phyloP scores from a whole-genome alignment of 2,113 vertebrate species.

The Anolis carolinensis region DNA sequence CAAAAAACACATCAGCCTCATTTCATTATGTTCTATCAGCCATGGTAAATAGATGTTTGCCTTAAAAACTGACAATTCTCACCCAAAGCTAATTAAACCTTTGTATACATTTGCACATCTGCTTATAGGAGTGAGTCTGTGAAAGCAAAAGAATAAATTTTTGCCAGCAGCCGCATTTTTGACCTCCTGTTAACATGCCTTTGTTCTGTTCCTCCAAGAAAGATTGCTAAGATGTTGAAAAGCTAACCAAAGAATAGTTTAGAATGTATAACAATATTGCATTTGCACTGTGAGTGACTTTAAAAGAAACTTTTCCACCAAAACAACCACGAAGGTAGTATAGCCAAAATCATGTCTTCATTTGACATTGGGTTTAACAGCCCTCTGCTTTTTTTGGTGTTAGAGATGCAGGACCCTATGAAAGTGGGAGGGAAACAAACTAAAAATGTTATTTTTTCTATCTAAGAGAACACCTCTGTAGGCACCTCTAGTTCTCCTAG shows the following conservation, averaged over 20 bases:
- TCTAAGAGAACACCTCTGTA: too few relatives aligned
- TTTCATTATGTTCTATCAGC: conserved; percentile 42
- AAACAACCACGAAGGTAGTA: not conserved
- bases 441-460: too few relatives aligned
- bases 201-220: conserved; percentile 29
- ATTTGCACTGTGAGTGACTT: not conserved
- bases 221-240: conserved; percentile 5
- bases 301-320: not conserved
- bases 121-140: conserved; percentile 24
- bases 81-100: conserved; percentile 45
- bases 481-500: too few relatives aligned
- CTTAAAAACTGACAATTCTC: conserved; percentile 38
- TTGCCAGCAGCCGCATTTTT: not conserved
- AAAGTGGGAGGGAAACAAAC: too few relatives aligned
- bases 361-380: not conserved
- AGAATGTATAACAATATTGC: not conserved
- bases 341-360: not conserved
- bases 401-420: too few relatives aligned
- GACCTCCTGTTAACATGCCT: conserved; percentile 21
- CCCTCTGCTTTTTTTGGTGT: not conserved
- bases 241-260: not conserved
- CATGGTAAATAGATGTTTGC: conserved; percentile 40
- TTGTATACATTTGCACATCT: conserved; percentile 28
- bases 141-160: conserved; percentile 37
- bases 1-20: conserved; percentile 38